Evolutionary conservation across 2,888 invertebrate genomes (phyloP).

Genomic region (Cybosia mesomella): DNA sequence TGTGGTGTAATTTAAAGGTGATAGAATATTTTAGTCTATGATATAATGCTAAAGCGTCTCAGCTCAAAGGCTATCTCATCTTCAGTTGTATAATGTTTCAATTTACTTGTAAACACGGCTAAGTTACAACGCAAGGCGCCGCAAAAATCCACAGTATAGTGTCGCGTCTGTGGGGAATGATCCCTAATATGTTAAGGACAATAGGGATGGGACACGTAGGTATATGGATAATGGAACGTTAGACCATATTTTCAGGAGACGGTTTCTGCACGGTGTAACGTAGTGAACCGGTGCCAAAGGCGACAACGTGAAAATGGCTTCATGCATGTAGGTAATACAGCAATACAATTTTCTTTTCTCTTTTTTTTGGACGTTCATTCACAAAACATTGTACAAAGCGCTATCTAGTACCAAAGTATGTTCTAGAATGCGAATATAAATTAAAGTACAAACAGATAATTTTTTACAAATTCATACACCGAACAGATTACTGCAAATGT

Average conservation of each 20-base stretch:
- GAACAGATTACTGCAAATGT: no score
- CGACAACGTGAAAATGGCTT: no score
- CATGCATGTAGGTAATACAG: no score
- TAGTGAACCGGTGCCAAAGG: no score
- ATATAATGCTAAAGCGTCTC: constrained; percentile 14
- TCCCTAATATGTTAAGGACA: constrained; percentile 67
- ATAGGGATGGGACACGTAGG: constrained; percentile 34
- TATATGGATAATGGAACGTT: background rate
- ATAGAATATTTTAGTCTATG: background rate
- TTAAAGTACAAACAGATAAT: no score
- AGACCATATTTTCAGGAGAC: background rate
- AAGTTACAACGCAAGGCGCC: constrained; percentile 52
- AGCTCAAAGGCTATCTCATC: constrained; percentile 29
- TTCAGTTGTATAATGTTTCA: constrained; percentile 54
- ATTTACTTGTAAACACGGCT: constrained; percentile 61
- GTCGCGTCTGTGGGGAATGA: constrained; percentile 65
- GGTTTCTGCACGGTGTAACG: background rate
- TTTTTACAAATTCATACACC: no score
- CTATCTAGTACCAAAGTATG: no score
- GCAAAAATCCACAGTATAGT: constrained; percentile 63
- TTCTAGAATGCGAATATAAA: no score
- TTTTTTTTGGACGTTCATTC: no score
- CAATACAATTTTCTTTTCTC: no score
- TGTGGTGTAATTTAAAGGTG: background rate
- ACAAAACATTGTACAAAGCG: no score